These are phyloP conservation scores for Emesis furor DNA, from an alignment of 2,888 invertebrate genomes.

Conservation along the genomic window DNA sequence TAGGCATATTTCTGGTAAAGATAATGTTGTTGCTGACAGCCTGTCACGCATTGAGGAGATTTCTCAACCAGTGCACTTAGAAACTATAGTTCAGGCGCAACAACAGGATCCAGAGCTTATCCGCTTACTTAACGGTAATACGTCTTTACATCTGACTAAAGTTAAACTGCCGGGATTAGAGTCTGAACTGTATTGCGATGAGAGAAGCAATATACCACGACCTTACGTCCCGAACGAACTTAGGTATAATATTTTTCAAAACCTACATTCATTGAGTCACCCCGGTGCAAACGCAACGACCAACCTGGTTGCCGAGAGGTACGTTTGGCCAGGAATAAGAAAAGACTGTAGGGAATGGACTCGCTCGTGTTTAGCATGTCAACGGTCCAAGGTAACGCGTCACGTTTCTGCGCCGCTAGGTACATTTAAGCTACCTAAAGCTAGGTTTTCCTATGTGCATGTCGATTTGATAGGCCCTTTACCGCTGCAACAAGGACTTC, in stretches of 20 bases:
- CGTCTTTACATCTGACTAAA: no score
- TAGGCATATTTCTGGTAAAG: constrained; percentile 16
- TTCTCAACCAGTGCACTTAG: background rate
- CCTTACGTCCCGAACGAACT: constrained; percentile 44
- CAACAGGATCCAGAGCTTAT: no score
- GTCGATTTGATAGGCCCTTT: no score
- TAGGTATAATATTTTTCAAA: constrained; percentile 36
- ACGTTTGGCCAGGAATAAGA: background rate
- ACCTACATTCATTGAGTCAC: constrained; percentile 50
- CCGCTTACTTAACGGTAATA: no score
- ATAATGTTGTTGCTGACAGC: constrained; percentile 26
- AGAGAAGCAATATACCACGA: background rate
- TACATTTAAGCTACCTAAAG: no score
- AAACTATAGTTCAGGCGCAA: no score
- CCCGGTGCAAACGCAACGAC: constrained; percentile 43
- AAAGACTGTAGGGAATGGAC: background rate
- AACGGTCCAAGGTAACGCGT: background rate
- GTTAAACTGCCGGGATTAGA: no score
- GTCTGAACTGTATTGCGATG: no score
- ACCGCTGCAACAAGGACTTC: no score
- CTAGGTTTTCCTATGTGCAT: no score
- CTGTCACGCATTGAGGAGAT: constrained; percentile 5
- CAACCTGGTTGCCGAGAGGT: constrained; percentile 39
- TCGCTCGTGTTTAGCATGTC: background rate
- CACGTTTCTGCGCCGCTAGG: background rate